phyloP scores from a whole-genome alignment of 2,113 vertebrate species.

The Phyllostomus discolor region DNA sequence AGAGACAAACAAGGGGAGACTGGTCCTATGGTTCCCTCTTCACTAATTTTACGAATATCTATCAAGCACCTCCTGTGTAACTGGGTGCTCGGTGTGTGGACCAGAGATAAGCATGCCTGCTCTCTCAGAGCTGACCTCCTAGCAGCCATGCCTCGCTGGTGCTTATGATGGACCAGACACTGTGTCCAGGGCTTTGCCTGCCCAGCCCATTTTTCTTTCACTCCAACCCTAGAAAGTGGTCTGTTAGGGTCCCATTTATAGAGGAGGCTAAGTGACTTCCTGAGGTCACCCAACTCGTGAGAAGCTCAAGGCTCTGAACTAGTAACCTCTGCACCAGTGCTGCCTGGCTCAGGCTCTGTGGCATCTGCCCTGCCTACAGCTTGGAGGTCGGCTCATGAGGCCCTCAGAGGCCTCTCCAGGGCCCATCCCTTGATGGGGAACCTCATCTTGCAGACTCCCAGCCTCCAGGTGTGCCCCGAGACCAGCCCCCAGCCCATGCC shows the following conservation, averaged over 20 bases:
- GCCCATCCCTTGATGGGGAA: background rate
- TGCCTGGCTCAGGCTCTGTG: fast-evolving
- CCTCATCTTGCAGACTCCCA: background rate
- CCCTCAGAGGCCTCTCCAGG: background rate
- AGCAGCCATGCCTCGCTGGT: fast-evolving
- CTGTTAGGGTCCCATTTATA: background rate
- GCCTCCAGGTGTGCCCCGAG: background rate
- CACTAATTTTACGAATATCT: background rate
- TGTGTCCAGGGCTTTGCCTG: background rate
- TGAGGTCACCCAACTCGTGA: background rate
- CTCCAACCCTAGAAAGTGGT: background rate
- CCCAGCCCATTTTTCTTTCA: background rate
- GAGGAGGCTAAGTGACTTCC: background rate
- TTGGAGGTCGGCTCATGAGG: background rate
- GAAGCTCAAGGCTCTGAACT: background rate
- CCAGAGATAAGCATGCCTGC: background rate
- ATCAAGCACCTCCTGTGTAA: fast-evolving
- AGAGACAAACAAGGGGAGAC: background rate
- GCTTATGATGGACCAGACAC: background rate
- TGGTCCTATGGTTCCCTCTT: background rate
- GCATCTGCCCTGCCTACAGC: background rate
- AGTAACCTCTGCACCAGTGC: no score
- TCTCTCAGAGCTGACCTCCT: fast-evolving
- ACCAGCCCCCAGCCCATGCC: background rate
- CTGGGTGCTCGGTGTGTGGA: background rate